A percentile compares a stretch with the other conserved stretches of the same genome.
Conservation (phyloP, 2,113 vertebrate species). For the Suricata suricatta region DNA sequence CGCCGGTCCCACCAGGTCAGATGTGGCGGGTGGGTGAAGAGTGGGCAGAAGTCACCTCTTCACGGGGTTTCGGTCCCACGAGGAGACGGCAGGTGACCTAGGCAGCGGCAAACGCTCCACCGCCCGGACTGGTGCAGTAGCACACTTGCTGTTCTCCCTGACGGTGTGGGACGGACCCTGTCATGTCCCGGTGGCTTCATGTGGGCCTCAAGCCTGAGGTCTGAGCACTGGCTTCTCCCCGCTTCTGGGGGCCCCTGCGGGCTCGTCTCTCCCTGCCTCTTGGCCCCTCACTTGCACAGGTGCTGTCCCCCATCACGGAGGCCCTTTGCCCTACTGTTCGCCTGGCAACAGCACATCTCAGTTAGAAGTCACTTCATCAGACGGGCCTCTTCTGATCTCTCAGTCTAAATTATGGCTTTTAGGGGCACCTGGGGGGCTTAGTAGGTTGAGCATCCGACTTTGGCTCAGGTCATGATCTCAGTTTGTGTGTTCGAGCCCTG, state of each 20-base stretch:
- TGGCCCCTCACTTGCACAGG: not conserved
- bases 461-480: too few species aligned
- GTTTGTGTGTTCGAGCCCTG: too few species aligned
- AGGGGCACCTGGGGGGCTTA: too few species aligned
- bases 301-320: too few species aligned
- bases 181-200: accelerated
- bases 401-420: not conserved
- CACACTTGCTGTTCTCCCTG: not conserved
- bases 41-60: accelerated
- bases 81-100: accelerated
- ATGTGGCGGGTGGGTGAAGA: accelerated
- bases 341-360: not conserved
- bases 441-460: too few species aligned
- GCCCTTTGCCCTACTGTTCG: accelerated
- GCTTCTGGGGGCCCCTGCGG: accelerated
- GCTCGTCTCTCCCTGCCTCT: accelerated
- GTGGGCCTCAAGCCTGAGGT: not conserved
- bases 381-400: not conserved
- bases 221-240: not conserved
- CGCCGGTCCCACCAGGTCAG: too few species aligned
- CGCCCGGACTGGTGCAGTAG: not conserved
- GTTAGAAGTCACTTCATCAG: not conserved
- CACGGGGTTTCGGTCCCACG: not conserved
- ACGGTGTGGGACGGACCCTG: accelerated
- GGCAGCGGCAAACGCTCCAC: accelerated